These are phyloP conservation scores for Nycticebus coucang DNA, from an alignment of 2,113 vertebrate genomes.

Conservation along the genomic window DNA sequence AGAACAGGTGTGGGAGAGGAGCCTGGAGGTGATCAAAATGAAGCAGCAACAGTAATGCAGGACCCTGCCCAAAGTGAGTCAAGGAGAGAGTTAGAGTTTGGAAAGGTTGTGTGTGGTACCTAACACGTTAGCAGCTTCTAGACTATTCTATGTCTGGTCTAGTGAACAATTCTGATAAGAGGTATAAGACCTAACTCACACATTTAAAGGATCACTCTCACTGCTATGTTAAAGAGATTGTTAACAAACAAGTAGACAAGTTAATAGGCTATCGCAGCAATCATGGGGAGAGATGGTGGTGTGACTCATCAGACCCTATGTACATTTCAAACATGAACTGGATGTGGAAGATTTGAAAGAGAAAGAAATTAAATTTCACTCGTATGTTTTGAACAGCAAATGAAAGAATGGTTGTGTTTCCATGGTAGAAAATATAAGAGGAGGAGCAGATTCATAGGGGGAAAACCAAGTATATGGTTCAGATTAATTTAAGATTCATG, in stretches of 20 bases:
- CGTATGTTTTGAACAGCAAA: not conserved
- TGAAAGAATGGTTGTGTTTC: not conserved
- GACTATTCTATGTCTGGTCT: not conserved
- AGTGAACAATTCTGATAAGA: not conserved
- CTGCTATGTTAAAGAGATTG: not conserved
- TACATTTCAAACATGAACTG: not conserved
- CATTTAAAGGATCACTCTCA: not conserved
- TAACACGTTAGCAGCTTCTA: not conserved
- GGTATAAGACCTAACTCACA: too few species aligned
- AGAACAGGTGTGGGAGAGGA: not conserved
- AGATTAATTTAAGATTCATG: not conserved
- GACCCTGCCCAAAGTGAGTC: not conserved
- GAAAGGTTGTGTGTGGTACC: not conserved
- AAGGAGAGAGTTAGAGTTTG: not conserved
- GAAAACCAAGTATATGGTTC: not conserved
- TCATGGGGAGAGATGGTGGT: not conserved
- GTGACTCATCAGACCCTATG: not conserved
- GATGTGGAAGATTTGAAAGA: not conserved
- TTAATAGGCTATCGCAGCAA: not conserved
- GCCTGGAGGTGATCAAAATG: not conserved
- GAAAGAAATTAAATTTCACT: not conserved
- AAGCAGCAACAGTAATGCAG: not conserved
- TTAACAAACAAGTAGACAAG: not conserved
- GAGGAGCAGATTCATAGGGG: not conserved
- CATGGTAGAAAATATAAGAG: not conserved